Evolutionary conservation across 1,140 invertebrate genomes (phyloP).

Genomic region (Calosoma granatense): DNA sequence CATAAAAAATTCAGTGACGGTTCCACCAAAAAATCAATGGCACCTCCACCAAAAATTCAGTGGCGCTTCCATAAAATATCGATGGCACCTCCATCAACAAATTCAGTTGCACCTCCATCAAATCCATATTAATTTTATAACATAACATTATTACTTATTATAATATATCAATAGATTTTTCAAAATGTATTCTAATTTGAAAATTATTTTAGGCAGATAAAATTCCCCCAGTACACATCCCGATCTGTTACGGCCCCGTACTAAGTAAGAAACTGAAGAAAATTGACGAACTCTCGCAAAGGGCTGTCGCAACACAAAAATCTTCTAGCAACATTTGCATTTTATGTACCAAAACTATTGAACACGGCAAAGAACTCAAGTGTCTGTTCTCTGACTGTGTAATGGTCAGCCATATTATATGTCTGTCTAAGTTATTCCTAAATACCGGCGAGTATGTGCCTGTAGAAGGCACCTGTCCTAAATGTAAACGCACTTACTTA

Average conservation of each 20-base stretch:
- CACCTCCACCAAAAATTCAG: too few species aligned
- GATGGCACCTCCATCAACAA: too few species aligned
- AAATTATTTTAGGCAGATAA: slow-evolving; percentile 39
- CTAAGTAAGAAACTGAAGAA: slow-evolving; percentile 46
- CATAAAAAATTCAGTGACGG: too few species aligned
- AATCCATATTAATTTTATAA: too few species aligned
- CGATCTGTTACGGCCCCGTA: slow-evolving; percentile 65
- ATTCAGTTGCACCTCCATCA: too few species aligned
- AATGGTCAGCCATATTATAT: slow-evolving; percentile 60
- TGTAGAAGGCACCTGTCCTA: slow-evolving; percentile 66
- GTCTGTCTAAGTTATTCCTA: slow-evolving; percentile 60
- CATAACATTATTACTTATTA: too few species aligned
- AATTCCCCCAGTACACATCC: slow-evolving; percentile 71
- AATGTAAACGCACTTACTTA: slow-evolving; percentile 53
- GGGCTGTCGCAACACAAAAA: too few species aligned
- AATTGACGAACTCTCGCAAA: slow-evolving; percentile 12
- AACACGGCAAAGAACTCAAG: slow-evolving; percentile 40
- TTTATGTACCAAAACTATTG: slow-evolving; percentile 47
- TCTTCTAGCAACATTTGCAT: slow-evolving; percentile 36
- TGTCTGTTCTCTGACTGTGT: slow-evolving; percentile 59
- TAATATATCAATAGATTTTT: too few species aligned
- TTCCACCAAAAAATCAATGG: too few species aligned
- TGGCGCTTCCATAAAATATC: too few species aligned
- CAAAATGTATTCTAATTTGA: too few species aligned
- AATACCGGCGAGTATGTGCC: slow-evolving; percentile 58